Evolutionary conservation across 2,888 invertebrate species (phyloP).

Genomic region (Plemyria rubiginata): DNA sequence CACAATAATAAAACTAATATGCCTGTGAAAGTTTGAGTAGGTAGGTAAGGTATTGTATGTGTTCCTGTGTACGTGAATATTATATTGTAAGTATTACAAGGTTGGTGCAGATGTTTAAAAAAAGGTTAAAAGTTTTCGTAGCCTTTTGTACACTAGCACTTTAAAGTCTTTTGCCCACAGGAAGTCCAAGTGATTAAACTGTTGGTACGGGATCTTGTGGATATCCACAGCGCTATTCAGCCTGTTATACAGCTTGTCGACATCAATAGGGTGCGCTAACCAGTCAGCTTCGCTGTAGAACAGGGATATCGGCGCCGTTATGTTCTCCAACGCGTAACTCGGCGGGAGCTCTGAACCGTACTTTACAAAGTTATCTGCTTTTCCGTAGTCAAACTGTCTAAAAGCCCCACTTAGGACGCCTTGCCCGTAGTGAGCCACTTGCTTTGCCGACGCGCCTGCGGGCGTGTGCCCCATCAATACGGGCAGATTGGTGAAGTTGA

Average conservation of each 20-base stretch:
- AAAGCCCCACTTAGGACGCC: constrained; percentile 62
- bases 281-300: constrained; percentile 85
- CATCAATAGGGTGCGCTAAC: constrained; percentile 85
- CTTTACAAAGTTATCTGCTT: constrained; percentile 50
- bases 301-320: constrained; percentile 63
- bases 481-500: constrained; percentile 85
- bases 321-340: constrained; percentile 56
- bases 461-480: constrained; percentile 82
- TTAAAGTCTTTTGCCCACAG: constrained; percentile 66
- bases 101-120: not conserved
- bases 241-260: constrained; percentile 75
- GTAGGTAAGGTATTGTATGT: too few relatives aligned
- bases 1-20: too few relatives aligned
- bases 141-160: constrained; percentile 51
- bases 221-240: constrained; percentile 83
- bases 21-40: too few relatives aligned
- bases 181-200: constrained; percentile 74
- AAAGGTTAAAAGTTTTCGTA: constrained; percentile 47
- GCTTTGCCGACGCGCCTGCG: constrained; percentile 82
- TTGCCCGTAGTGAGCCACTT: constrained; percentile 83
- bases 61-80: too few relatives aligned
- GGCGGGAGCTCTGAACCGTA: constrained; percentile 63
- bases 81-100: not conserved
- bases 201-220: constrained; percentile 81
- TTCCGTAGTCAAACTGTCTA: constrained; percentile 63